Evolutionary conservation across 1,140 invertebrate genomes (phyloP).

Genomic region (Pantala flavescens): DNA sequence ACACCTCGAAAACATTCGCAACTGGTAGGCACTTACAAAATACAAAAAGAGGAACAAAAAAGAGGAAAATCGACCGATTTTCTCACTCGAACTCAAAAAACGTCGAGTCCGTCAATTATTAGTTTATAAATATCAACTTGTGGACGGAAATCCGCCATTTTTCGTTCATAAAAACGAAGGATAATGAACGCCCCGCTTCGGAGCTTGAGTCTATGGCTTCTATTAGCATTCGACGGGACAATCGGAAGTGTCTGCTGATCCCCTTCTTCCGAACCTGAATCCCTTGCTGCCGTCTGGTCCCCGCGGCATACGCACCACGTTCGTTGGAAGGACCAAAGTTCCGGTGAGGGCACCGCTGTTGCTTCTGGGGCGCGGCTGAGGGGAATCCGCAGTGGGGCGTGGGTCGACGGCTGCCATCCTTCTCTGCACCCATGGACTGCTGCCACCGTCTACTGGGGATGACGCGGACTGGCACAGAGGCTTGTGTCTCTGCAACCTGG

Average conservation of each 20-base stretch:
- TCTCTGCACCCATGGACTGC: constrained; percentile 41
- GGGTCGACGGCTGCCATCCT: constrained; percentile 30
- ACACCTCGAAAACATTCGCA: background rate
- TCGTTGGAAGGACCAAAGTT: constrained; percentile 36
- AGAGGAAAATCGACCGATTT: too few species aligned
- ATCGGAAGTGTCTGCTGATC: background rate
- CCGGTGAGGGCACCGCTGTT: constrained; percentile 29
- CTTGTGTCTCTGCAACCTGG: background rate
- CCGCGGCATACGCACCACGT: constrained; percentile 63
- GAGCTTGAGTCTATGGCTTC: background rate
- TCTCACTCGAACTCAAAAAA: too few species aligned
- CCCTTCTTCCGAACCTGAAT: constrained; percentile 37
- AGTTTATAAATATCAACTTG: background rate
- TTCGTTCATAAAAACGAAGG: background rate
- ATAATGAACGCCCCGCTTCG: background rate
- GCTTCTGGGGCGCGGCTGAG: constrained; percentile 19
- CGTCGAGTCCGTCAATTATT: too few species aligned
- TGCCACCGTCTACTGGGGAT: constrained; percentile 33
- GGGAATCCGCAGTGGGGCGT: constrained; percentile 14
- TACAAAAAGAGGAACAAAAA: too few species aligned
- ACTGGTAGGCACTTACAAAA: too few species aligned
- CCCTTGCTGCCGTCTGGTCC: constrained; percentile 77
- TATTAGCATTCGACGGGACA: background rate
- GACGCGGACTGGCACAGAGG: background rate
- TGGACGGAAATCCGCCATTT: background rate